These are phyloP conservation scores for Ips nitidus DNA, from an alignment of 1,140 invertebrate genomes.

Conservation along the genomic window DNA sequence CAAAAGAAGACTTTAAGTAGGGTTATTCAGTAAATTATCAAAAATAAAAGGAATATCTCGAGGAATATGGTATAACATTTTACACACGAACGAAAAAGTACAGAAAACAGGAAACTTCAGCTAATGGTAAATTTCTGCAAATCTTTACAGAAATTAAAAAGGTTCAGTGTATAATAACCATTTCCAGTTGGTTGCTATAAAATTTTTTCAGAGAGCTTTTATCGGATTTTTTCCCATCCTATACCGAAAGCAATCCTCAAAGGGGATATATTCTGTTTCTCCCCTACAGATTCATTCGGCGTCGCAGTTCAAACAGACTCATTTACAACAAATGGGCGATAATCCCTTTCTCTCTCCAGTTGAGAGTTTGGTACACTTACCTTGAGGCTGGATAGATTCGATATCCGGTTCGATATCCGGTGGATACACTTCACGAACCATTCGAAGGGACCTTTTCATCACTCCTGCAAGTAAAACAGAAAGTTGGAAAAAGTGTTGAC, in stretches of 20 bases:
- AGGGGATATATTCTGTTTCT: background rate
- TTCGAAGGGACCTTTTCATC: slow-evolving; percentile 43
- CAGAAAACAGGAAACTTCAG: too few species aligned
- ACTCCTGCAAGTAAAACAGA: slow-evolving; percentile 45
- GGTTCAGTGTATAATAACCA: background rate
- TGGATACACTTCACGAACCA: slow-evolving; percentile 46
- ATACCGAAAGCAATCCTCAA: background rate
- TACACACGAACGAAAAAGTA: too few species aligned
- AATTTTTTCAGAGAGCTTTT: background rate
- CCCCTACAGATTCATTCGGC: background rate
- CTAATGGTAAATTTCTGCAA: too few species aligned
- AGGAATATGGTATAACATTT: too few species aligned
- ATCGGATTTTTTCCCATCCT: background rate
- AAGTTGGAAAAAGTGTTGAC: too few species aligned
- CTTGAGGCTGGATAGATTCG: slow-evolving; percentile 43
- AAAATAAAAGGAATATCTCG: too few species aligned
- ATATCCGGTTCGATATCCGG: slow-evolving; percentile 44
- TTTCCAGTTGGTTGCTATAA: background rate
- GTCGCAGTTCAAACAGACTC: background rate
- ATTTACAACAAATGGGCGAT: too few species aligned
- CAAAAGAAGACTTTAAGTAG: too few species aligned
- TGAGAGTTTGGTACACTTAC: slow-evolving; percentile 28
- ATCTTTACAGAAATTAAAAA: too few species aligned
- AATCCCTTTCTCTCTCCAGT: too few species aligned
- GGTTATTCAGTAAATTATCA: too few species aligned